Percentiles rank a stretch among this genome's conserved stretches.
Conservation (phyloP, 2,888 invertebrate genomes). For the Notocelia uddmanniana region DNA sequence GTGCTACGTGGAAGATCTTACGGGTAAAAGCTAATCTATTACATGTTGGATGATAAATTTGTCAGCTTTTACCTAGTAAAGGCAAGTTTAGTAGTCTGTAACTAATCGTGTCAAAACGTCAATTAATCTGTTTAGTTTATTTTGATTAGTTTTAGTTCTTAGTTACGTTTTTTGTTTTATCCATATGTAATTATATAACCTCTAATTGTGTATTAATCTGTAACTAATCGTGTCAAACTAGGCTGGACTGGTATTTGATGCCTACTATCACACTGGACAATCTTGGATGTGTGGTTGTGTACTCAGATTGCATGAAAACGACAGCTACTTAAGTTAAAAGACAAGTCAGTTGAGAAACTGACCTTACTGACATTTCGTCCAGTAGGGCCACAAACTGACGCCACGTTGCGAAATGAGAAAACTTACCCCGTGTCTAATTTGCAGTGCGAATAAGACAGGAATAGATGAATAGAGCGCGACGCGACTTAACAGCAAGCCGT, state of each 20-base stretch:
- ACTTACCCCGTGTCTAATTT: neutral
- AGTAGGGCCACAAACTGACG: neutral
- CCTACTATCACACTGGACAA: neutral
- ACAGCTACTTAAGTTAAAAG: neutral
- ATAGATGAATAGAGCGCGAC: too few species aligned
- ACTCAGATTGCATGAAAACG: constrained; percentile 1
- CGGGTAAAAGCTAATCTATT: too few species aligned
- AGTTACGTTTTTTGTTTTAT: too few species aligned
- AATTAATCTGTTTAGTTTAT: too few species aligned
- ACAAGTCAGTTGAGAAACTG: neutral
- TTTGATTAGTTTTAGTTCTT: too few species aligned
- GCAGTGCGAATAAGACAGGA: too few species aligned
- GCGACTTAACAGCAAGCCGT: too few species aligned
- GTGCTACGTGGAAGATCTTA: too few species aligned
- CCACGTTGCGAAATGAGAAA: neutral
- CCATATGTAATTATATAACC: too few species aligned
- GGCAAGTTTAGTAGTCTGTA: constrained; percentile 2
- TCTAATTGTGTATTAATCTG: too few species aligned
- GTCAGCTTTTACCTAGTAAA: neutral
- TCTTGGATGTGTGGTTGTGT: neutral
- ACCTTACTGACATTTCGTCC: too few species aligned
- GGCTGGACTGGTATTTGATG: constrained; percentile 1
- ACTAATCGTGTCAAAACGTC: too few species aligned
- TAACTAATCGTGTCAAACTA: constrained; percentile 13
- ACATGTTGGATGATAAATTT: neutral